Evolutionary conservation across 2,113 vertebrate genomes (phyloP).

Genomic region (Alces alces): DNA sequence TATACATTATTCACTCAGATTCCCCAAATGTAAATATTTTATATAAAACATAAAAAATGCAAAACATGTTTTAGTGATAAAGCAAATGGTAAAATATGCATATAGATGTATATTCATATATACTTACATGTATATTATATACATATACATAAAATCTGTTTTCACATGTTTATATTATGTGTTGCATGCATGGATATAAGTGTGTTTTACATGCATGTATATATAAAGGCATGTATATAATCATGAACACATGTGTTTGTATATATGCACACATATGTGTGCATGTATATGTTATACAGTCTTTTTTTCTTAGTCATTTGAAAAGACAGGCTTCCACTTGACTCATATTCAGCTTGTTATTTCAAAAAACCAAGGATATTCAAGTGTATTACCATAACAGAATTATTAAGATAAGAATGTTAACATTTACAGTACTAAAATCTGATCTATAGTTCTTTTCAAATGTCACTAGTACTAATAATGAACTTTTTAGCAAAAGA

Average conservation of each 20-base stretch:
- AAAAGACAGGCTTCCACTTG: not conserved
- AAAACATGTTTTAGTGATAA: not conserved
- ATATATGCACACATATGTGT: too few species aligned
- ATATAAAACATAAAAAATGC: not conserved
- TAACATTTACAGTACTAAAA: not conserved
- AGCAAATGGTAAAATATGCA: not conserved
- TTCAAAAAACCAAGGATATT: not conserved
- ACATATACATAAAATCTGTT: not conserved
- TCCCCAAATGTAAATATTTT: not conserved
- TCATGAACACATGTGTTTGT: fast-evolving
- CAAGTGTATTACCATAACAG: not conserved
- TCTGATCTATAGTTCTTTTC: not conserved
- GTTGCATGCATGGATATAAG: not conserved
- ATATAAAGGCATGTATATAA: not conserved
- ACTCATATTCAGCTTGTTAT: not conserved
- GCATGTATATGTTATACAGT: not conserved
- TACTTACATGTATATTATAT: too few species aligned
- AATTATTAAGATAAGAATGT: not conserved
- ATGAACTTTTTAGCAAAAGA: not conserved
- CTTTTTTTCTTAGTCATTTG: not conserved
- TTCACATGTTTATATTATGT: not conserved
- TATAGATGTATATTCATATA: not conserved
- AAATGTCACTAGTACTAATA: not conserved
- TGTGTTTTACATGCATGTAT: not conserved
- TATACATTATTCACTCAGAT: not conserved